A percentile compares a stretch with the other conserved stretches of the same genome.
Evolutionary conservation across 2,888 invertebrate species (phyloP).

Genomic region (Torymus tubicola): DNA sequence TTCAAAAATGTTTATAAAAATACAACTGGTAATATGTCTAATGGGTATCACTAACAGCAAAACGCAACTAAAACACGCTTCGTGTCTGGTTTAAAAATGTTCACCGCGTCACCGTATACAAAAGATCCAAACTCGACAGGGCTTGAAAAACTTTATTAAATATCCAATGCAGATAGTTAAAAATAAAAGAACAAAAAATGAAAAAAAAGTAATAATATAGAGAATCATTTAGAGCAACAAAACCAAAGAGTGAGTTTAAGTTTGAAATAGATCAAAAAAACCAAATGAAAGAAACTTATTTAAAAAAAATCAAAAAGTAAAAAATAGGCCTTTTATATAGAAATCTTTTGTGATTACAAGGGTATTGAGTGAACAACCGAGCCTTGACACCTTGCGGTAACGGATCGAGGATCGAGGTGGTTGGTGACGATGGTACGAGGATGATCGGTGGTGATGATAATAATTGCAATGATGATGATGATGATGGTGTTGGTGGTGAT

Average conservation of each 20-base stretch:
- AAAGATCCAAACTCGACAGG: constrained; percentile 43
- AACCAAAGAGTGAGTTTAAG: no score
- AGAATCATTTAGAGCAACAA: no score
- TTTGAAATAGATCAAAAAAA: no score
- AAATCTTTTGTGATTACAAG: background rate
- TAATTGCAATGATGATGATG: constrained; percentile 65
- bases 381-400: constrained; percentile 73
- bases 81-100: constrained; percentile 30
- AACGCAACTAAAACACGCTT: constrained; percentile 47
- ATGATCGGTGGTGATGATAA: constrained; percentile 68
- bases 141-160: constrained; percentile 28
- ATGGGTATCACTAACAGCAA: constrained; percentile 37
- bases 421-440: constrained; percentile 70
- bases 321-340: no score
- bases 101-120: background rate
- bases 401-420: constrained; percentile 75
- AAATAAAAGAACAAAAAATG: background rate
- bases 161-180: background rate
- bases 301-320: no score
- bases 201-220: background rate
- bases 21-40: constrained; percentile 27
- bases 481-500: constrained; percentile 59
- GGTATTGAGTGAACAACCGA: constrained; percentile 40
- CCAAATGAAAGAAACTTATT: no score
- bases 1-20: constrained; percentile 22